A percentile compares a stretch with the other conserved stretches of the same genome.
Evolutionary conservation across 2,797 vertebrate species (phyloP).

Genomic region (Pelodytes ibericus): DNA sequence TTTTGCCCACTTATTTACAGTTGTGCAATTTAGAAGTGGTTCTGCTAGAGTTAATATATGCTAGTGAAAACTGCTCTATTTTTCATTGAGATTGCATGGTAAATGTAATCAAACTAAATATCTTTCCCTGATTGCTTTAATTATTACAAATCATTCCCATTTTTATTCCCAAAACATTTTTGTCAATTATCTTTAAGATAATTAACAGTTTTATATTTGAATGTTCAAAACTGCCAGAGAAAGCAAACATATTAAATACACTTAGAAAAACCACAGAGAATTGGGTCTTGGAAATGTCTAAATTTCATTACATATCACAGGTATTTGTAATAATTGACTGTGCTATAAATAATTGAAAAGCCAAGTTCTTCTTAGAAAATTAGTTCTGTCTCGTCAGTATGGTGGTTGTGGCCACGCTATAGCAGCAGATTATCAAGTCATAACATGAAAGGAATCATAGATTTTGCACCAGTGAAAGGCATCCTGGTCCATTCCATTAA

Average conservation of each 20-base stretch:
- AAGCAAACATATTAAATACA: constrained; percentile 1
- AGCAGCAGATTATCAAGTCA: too few relatives aligned
- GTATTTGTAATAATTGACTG: neutral
- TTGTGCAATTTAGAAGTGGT: neutral
- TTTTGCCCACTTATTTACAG: neutral
- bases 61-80: neutral
- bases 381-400: too few relatives aligned
- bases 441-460: too few relatives aligned
- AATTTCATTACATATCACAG: neutral
- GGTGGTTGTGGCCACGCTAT: too few relatives aligned
- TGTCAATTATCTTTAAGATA: constrained; percentile 1
- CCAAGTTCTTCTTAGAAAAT: neutral
- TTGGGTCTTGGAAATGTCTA: neutral
- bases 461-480: too few relatives aligned
- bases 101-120: neutral
- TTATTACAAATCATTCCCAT: constrained; percentile 14
- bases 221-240: neutral
- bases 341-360: neutral
- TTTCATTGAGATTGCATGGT: neutral
- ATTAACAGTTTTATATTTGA: neutral
- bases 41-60: neutral
- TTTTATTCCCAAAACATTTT: constrained; percentile 6
- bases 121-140: constrained; percentile 5
- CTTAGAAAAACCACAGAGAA: neutral
- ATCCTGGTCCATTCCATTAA: too few relatives aligned